Conservation (phyloP, 92 coral and sea anemone species). For the Epizoanthus illoricatus region DNA sequence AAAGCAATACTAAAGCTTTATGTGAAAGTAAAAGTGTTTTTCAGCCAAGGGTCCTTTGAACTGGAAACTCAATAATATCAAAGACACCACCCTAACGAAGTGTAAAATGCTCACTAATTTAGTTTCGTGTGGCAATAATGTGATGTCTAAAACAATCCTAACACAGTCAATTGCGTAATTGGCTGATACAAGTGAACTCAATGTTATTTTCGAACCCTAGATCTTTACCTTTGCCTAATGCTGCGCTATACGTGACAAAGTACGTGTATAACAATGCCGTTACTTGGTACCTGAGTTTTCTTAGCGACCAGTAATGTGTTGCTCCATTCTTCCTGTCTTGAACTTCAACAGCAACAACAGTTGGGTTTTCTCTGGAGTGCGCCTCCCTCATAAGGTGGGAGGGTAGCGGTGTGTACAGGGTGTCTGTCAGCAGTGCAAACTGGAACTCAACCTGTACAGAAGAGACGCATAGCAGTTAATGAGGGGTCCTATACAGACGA, state of each 20-base stretch:
- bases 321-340: constrained; percentile 91
- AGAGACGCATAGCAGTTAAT: not conserved
- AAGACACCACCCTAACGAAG: not conserved
- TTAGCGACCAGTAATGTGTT: constrained; percentile 86
- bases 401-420: constrained; percentile 84
- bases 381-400: constrained; percentile 53
- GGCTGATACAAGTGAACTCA: too few relatives aligned
- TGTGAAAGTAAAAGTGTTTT: too few relatives aligned
- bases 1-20: too few relatives aligned
- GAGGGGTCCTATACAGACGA: not conserved
- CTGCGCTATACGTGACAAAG: too few relatives aligned
- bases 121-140: too few relatives aligned
- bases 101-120: not conserved
- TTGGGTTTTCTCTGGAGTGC: constrained; percentile 45
- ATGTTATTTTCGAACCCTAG: too few relatives aligned
- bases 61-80: not conserved
- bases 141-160: too few relatives aligned
- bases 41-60: too few relatives aligned
- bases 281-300: constrained; percentile 72
- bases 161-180: too few relatives aligned
- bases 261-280: not conserved
- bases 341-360: constrained; percentile 91
- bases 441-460: constrained; percentile 87
- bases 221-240: too few relatives aligned
- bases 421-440: constrained; percentile 76